Evolutionary conservation across 2,797 vertebrate species (phyloP), one percentile per base, ranked within the genome.

Genomic region (Fratercula arctica): DNA sequence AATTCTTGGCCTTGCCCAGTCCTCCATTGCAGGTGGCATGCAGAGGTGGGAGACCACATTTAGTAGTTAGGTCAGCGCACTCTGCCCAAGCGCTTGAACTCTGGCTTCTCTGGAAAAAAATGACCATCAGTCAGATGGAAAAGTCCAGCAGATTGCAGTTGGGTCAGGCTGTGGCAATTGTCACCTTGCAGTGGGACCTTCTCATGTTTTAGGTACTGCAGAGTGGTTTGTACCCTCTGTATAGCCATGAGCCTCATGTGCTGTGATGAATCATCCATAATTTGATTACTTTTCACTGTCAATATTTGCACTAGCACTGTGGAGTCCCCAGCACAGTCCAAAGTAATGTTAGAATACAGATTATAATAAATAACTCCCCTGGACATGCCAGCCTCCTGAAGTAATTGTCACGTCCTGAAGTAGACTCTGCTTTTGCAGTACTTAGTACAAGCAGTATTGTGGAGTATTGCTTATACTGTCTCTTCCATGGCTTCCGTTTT

Each of bases 11-110:
- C 19, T 80, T 73, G 26, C 9, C 35, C 51, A 46, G 56, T 31
- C 17, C 20, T 80, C 13, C 29, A 10, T 0, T 1, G 4, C 45
- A 23, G 16, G n/a, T 63, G 45, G 9, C 19, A 16, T 45, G 70
- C 53, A 46, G 33, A 77, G 31, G 16, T 25, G 10, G 67, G 11
- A 63, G 29, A n/a, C 11, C 13, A 24, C 56, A 20, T 35, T 39
- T 20, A 75, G 18, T 31, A 66, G 10, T 26, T 41, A 53, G 43
- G 56, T 43, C 48, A 81, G 37, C 33, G 16, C 21, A 45, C 16
- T 59, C 43, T 54, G 29, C 24, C 57, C 54, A 48, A 45, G 39
- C 31, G 25, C 9, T 35, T 70, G 48, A 79, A 13, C 56, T 35
- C 26, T 76, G 72, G 3, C 43, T 48, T 94, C 35, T 72, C 57